A percentile compares a stretch with the other conserved stretches of the same genome.
Conservation (phyloP, 2,888 invertebrate genomes). For the Hypena proboscidalis region DNA sequence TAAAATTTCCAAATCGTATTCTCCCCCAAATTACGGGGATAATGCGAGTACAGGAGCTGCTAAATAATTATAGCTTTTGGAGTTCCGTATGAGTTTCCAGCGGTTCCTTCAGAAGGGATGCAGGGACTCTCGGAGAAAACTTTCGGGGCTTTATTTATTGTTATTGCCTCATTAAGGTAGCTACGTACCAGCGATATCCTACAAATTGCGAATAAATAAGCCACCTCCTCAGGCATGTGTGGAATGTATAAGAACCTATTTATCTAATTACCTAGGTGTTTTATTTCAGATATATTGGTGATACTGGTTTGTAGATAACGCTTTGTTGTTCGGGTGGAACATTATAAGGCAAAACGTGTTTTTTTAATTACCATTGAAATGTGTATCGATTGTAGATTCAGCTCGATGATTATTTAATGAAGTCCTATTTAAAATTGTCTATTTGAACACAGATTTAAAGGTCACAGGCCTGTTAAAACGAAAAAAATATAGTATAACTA, state of each 20-base stretch:
- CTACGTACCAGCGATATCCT: conserved; percentile 81
- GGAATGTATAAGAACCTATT: conserved; percentile 67
- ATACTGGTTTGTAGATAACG: neutral
- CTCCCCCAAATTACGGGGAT: conserved; percentile 55
- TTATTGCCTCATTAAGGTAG: conserved; percentile 85
- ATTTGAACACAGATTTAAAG: no score
- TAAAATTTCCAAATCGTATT: conserved; percentile 45
- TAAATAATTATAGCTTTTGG: conserved; percentile 70
- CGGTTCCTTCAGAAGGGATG: conserved; percentile 76
- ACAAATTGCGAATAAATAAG: conserved; percentile 84
- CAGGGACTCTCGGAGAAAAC: conserved; percentile 78
- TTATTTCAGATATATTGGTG: conserved; percentile 22
- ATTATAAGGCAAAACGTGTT: no score
- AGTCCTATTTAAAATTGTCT: no score
- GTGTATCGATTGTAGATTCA: no score
- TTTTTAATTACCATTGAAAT: no score
- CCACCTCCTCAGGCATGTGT: conserved; percentile 61
- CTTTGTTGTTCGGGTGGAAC: no score
- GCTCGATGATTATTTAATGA: no score
- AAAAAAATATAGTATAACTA: no score
- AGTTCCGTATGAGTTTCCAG: conserved; percentile 71
- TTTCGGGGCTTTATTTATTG: conserved; percentile 85
- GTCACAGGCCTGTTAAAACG: no score
- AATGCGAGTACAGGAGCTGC: conserved; percentile 49
- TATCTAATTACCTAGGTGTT: conserved; percentile 51